Evolutionary conservation across 2,888 invertebrate species (phyloP).

Genomic region (Scaptomyza flava): DNA sequence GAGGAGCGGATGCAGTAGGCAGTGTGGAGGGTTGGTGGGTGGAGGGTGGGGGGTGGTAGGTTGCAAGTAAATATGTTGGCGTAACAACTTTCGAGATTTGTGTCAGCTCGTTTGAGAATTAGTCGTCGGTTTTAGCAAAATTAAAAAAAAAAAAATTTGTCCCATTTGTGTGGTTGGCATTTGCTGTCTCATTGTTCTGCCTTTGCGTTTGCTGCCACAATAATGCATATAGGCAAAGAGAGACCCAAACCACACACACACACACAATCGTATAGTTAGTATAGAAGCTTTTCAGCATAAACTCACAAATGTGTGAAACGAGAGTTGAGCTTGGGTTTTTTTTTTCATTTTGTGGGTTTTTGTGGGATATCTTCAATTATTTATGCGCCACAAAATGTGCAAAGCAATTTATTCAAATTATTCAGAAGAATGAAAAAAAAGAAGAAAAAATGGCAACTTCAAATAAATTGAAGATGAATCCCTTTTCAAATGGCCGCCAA

Average conservation of each 20-base stretch:
- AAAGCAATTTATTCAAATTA: conserved; percentile 75
- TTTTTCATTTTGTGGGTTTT: neutral
- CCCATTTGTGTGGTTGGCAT: conserved; percentile 67
- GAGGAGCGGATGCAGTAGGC: conserved; percentile 2
- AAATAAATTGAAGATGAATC: conserved; percentile 69
- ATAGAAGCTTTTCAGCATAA: conserved; percentile 4
- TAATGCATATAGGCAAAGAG: conserved; percentile 14
- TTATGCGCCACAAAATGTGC: conserved; percentile 78
- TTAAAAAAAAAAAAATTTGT: conserved; percentile 69
- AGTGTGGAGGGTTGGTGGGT: neutral
- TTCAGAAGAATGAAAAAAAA: conserved; percentile 53
- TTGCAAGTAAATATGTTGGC: conserved; percentile 62
- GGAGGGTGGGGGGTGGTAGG: neutral
- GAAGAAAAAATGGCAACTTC: conserved; percentile 38
- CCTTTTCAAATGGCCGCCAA: conserved; percentile 71
- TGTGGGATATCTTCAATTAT: conserved; percentile 58
- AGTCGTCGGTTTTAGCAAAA: conserved; percentile 78
- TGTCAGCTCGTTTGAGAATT: conserved; percentile 81
- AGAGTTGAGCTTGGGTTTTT: conserved; percentile 4
- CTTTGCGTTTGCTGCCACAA: conserved; percentile 30
- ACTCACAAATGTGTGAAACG: conserved; percentile 36
- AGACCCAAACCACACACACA: neutral
- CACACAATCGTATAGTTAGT: conserved; percentile 4
- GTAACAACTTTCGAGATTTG: conserved; percentile 74
- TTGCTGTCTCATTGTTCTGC: conserved; percentile 69